These are phyloP conservation scores for Steatocranus sp. DNA, from an alignment of 2,797 vertebrate genomes.

Conservation along the genomic window DNA sequence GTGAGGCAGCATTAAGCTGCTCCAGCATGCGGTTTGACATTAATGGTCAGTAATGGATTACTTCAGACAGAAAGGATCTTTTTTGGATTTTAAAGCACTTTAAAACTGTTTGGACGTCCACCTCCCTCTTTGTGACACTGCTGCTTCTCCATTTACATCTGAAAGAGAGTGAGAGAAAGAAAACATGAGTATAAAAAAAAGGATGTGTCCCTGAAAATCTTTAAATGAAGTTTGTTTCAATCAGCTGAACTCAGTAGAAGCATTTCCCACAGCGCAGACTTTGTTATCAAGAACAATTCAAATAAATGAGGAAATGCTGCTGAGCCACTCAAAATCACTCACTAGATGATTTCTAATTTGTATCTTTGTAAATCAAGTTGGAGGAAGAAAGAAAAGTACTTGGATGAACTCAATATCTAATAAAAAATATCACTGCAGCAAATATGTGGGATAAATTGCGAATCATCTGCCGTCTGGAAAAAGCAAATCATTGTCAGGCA, in stretches of 20 bases:
- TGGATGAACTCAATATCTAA: neutral
- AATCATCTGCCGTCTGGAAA: neutral
- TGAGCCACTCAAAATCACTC: neutral
- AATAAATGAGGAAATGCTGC: constrained; percentile 7
- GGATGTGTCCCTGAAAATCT: neutral
- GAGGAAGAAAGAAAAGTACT: neutral
- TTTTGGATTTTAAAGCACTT: constrained; percentile 47
- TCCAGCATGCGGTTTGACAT: constrained; percentile 69
- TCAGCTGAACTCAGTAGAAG: neutral
- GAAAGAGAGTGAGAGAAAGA: constrained; percentile 49
- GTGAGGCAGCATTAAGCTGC: constrained; percentile 81
- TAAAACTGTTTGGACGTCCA: constrained; percentile 23
- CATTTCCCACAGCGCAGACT: neutral
- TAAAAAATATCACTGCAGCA: neutral
- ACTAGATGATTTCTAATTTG: neutral
- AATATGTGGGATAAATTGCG: neutral
- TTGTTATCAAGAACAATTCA: constrained; percentile 9
- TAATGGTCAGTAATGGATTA: constrained; percentile 70
- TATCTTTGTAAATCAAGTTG: neutral
- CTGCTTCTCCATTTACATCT: constrained; percentile 70
- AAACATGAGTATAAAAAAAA: neutral
- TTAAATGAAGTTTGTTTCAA: neutral
- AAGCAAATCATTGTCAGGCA: neutral
- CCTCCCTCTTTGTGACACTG: constrained; percentile 40
- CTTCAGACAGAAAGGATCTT: constrained; percentile 60